These are phyloP conservation scores for Ephestia elutella DNA, from an alignment of 1,140 invertebrate species.

Conservation along the genomic window DNA sequence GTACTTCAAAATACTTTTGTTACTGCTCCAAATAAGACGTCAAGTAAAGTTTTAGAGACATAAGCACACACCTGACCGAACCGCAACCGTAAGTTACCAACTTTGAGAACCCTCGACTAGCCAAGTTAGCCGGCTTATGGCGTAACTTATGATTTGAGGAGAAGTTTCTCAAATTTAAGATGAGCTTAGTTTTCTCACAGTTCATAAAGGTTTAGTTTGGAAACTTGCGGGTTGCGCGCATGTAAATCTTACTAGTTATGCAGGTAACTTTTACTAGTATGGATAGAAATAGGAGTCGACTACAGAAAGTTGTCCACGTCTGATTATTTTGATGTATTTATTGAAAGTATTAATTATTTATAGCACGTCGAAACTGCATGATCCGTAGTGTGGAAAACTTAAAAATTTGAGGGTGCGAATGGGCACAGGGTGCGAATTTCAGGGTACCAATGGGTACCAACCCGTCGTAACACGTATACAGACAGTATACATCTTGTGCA, in stretches of 20 bases:
- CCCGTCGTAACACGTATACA: no score
- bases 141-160: slow-evolving; percentile 14
- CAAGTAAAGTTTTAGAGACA: neutral
- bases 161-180: slow-evolving; percentile 8
- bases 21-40: neutral
- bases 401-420: no score
- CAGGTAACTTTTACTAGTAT: neutral
- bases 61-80: slow-evolving; percentile 2
- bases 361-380: no score
- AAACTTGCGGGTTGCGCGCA: neutral
- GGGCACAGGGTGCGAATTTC: no score
- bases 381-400: no score
- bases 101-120: slow-evolving; percentile 7
- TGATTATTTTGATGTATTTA: neutral
- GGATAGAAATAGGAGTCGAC: neutral
- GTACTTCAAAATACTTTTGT: slow-evolving; percentile 4
- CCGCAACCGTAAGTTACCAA: neutral
- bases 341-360: no score
- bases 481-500: no score
- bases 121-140: slow-evolving; percentile 11
- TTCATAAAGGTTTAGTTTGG: slow-evolving; percentile 1
- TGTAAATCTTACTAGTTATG: neutral
- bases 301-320: neutral
- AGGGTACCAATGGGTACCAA: no score
- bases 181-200: slow-evolving; percentile 11